Evolutionary conservation across 2,888 invertebrate species (phyloP).

Genomic region (Stomorhina lunata): DNA sequence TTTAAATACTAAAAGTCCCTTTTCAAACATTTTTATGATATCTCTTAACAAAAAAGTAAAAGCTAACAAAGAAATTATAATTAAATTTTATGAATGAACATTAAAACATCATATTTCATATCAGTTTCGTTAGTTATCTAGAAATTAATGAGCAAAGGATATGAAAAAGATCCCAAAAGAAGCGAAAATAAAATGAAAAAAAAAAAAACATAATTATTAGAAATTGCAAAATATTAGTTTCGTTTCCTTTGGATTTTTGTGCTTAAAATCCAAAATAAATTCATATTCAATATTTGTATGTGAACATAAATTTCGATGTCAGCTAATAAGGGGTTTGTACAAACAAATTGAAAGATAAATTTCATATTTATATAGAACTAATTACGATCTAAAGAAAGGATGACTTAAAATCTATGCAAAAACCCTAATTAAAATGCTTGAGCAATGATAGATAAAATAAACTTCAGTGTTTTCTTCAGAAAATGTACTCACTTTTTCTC

Average conservation of each 20-base stretch:
- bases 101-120: constrained; percentile 33
- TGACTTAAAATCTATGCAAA: neutral
- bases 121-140: neutral
- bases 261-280: neutral
- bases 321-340: too few species aligned
- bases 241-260: neutral
- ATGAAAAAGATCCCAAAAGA: constrained; percentile 14
- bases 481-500: neutral
- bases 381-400: neutral
- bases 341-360: too few species aligned
- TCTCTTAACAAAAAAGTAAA: neutral
- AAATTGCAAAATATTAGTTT: constrained; percentile 26
- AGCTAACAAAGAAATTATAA: constrained; percentile 2
- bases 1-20: neutral
- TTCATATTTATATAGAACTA: too few species aligned
- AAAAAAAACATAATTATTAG: constrained; percentile 37
- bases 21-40: neutral
- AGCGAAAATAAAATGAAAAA: neutral
- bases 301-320: too few species aligned
- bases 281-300: constrained; percentile 4
- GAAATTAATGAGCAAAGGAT: neutral
- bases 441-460: neutral
- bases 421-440: constrained; percentile 5
- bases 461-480: neutral
- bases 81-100: constrained; percentile 37